These are phyloP conservation scores for Styela clava DNA, from an alignment of 23 tunicate species.

Conservation along the genomic window DNA sequence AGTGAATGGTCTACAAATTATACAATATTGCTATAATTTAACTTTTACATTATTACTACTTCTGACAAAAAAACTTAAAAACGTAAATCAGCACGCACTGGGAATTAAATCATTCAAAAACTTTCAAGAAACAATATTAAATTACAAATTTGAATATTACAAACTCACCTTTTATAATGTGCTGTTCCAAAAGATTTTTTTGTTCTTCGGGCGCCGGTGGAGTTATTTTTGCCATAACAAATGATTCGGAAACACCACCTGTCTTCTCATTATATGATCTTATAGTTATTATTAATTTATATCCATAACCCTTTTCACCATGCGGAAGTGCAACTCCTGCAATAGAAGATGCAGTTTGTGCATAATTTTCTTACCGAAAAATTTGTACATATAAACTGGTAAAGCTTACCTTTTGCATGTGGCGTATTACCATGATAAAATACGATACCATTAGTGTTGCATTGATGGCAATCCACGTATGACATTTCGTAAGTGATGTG, in stretches of 20 bases:
- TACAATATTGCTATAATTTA: too few species aligned
- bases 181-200: not conserved
- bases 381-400: not conserved
- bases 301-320: constrained; percentile 9
- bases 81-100: too few species aligned
- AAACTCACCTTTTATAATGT: not conserved
- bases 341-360: too few species aligned
- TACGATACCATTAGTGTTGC: not conserved
- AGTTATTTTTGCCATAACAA: not conserved
- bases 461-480: not conserved
- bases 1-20: not conserved
- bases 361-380: not conserved
- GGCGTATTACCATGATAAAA: not conserved
- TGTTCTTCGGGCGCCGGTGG: constrained; percentile 1
- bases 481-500: not conserved
- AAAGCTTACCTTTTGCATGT: not conserved
- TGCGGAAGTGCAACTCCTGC: not conserved
- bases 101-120: too few species aligned
- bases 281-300: not conserved
- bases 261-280: not conserved
- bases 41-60: not conserved
- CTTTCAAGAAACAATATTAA: too few species aligned
- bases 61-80: too few species aligned
- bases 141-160: too few species aligned
- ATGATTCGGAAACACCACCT: not conserved